phyloP scores from a whole-genome alignment of 2,888 invertebrate species.

The Caenorhabditis doughertyi region DNA sequence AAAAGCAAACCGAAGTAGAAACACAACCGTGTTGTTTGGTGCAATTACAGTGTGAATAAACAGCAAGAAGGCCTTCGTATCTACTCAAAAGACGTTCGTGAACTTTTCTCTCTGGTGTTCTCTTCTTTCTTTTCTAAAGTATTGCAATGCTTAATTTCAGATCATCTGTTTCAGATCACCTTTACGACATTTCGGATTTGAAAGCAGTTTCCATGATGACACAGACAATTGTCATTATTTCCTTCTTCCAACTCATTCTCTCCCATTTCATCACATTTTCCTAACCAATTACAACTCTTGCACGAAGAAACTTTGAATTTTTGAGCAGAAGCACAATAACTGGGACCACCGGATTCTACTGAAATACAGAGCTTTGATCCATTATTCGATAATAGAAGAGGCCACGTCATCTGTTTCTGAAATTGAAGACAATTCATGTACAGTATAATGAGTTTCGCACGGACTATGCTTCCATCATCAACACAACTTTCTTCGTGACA shows the following conservation, averaged over 20 bases:
- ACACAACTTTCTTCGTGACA: slow-evolving; percentile 62
- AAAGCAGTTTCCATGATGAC: slow-evolving; percentile 56
- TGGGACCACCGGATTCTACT: slow-evolving; percentile 21
- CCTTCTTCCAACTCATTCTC: slow-evolving; percentile 17
- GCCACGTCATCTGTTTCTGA: slow-evolving; percentile 58
- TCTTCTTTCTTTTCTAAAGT: slow-evolving; percentile 61
- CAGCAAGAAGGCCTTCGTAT: slow-evolving; percentile 79
- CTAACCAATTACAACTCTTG: slow-evolving; percentile 53
- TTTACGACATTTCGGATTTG: slow-evolving; percentile 10
- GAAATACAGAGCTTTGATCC: slow-evolving; percentile 39
- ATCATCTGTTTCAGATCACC: background rate
- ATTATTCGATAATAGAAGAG: slow-evolving; percentile 31
- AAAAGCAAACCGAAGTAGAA: slow-evolving; percentile 33
- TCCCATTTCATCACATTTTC: slow-evolving; percentile 42
- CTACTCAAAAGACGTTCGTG: slow-evolving; percentile 77
- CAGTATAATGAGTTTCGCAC: too few relatives aligned
- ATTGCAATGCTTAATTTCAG: background rate
- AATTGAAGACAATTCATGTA: background rate
- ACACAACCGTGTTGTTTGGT: slow-evolving; percentile 57
- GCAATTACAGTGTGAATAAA: slow-evolving; percentile 77
- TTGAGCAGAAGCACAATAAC: slow-evolving; percentile 25
- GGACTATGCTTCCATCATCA: slow-evolving; percentile 25
- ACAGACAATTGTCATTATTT: slow-evolving; percentile 43
- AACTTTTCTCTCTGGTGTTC: slow-evolving; percentile 61
- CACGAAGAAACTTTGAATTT: slow-evolving; percentile 40